phyloP scores from a whole-genome alignment of 2,113 vertebrate species.

The Lycaon pictus region DNA sequence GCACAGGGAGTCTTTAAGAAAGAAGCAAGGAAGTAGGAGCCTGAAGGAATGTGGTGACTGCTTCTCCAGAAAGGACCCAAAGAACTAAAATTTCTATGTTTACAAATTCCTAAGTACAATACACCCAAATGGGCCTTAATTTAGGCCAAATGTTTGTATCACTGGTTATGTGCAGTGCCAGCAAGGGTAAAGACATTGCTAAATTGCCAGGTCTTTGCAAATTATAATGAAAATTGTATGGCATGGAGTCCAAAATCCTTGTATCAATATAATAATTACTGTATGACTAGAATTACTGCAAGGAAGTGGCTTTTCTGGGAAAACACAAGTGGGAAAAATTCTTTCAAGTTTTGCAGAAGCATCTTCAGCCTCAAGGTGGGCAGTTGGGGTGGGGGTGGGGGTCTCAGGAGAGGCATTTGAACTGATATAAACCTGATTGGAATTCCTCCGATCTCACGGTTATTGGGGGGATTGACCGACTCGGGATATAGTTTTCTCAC shows the following conservation, averaged over 20 bases:
- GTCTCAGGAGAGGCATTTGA: background rate
- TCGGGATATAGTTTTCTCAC: background rate
- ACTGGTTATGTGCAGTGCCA: background rate
- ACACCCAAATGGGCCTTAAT: background rate
- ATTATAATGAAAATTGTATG: slow-evolving; percentile 61
- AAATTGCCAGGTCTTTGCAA: slow-evolving; percentile 69
- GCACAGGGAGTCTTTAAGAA: background rate
- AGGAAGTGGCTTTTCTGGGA: slow-evolving; percentile 55
- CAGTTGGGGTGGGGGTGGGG: too few species aligned
- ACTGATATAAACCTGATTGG: background rate
- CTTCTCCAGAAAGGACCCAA: background rate
- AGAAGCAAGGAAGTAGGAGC: background rate
- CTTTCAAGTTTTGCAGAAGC: slow-evolving; percentile 19
- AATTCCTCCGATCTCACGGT: background rate
- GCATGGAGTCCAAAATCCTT: slow-evolving; percentile 53
- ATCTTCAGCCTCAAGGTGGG: background rate
- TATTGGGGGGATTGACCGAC: background rate
- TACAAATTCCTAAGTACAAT: slow-evolving; percentile 29
- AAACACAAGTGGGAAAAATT: slow-evolving; percentile 32
- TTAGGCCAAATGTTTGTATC: slow-evolving; percentile 10
- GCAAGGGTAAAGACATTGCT: slow-evolving; percentile 33
- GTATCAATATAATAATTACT: slow-evolving; percentile 64
- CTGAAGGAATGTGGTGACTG: background rate
- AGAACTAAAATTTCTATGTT: slow-evolving; percentile 40
- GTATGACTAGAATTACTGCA: slow-evolving; percentile 33